Percentiles rank a stretch among this genome's conserved stretches.
phyloP scores from a whole-genome alignment of 1,140 invertebrate genomes.

The Cherax quadricarinatus region DNA sequence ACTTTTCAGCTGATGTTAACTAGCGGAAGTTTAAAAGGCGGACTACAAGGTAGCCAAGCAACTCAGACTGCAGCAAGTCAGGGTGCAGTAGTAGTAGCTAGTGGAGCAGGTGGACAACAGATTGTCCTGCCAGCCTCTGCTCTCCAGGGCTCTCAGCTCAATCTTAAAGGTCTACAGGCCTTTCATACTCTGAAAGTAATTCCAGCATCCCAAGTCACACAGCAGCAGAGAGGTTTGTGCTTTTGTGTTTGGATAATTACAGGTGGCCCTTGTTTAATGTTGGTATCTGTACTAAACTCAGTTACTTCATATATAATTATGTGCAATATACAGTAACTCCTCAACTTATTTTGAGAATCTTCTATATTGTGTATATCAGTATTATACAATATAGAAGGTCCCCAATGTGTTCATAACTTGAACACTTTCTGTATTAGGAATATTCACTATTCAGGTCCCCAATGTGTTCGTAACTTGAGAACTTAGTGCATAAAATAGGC shows the following conservation, averaged over 20 bases:
- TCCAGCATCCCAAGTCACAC: conserved; percentile 59
- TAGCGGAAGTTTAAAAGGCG: conserved; percentile 46
- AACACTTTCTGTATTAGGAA: too few species aligned
- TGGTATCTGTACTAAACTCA: too few species aligned
- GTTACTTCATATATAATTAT: too few species aligned
- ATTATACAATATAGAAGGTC: too few species aligned
- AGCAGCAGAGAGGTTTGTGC: conserved; percentile 60
- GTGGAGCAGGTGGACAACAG: conserved; percentile 59
- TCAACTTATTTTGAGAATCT: too few species aligned
- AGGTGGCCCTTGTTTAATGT: too few species aligned
- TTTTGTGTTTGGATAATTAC: neutral
- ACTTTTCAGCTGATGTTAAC: conserved; percentile 54
- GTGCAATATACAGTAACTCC: too few species aligned
- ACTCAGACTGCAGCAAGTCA: conserved; percentile 16
- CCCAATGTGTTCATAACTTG: too few species aligned
- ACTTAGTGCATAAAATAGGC: too few species aligned
- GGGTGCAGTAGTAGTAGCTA: conserved; percentile 59
- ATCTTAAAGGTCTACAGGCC: conserved; percentile 66
- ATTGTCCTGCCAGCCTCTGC: conserved; percentile 68
- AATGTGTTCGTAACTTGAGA: too few species aligned
- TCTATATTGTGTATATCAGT: too few species aligned
- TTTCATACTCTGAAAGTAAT: conserved; percentile 71
- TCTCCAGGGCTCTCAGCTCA: conserved; percentile 60
- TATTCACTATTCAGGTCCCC: too few species aligned
- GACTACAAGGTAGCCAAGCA: neutral